Percentiles rank a stretch among this genome's conserved stretches.
Conservation (phyloP, 2,888 invertebrate genomes). For the Polymixis flavicincta region DNA sequence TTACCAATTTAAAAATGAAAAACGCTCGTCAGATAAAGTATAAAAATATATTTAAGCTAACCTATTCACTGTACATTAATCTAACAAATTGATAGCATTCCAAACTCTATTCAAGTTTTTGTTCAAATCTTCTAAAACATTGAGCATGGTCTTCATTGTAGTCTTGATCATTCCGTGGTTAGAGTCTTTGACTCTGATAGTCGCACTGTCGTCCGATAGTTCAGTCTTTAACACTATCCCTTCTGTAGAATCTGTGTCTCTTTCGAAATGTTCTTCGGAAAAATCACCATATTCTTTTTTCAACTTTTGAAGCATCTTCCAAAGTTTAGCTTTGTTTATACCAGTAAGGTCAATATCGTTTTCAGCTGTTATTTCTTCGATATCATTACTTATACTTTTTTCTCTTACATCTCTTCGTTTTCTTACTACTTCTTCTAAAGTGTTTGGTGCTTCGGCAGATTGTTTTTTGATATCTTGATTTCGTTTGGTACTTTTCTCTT, state of each 20-base stretch:
- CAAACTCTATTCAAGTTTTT: conserved; percentile 82
- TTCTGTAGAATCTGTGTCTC: conserved; percentile 61
- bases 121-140: conserved; percentile 80
- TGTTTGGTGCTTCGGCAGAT: conserved; percentile 41
- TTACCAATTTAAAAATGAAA: background rate
- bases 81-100: conserved; percentile 79
- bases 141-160: conserved; percentile 77
- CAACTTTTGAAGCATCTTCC: conserved; percentile 77
- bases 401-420: conserved; percentile 30
- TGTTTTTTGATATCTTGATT: conserved; percentile 38
- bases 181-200: conserved; percentile 73
- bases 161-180: conserved; percentile 76
- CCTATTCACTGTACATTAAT: conserved; percentile 75
- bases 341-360: conserved; percentile 75
- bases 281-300: conserved; percentile 75
- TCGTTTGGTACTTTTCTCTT: conserved; percentile 29
- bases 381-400: conserved; percentile 54
- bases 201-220: conserved; percentile 73
- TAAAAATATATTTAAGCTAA: conserved; percentile 50
- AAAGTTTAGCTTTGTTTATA: conserved; percentile 72
- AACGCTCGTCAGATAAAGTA: background rate
- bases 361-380: conserved; percentile 67
- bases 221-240: conserved; percentile 73
- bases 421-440: conserved; percentile 41
- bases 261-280: conserved; percentile 67